phyloP scores from a whole-genome alignment of 1,140 invertebrate species.

The Brachystomella parvula region DNA sequence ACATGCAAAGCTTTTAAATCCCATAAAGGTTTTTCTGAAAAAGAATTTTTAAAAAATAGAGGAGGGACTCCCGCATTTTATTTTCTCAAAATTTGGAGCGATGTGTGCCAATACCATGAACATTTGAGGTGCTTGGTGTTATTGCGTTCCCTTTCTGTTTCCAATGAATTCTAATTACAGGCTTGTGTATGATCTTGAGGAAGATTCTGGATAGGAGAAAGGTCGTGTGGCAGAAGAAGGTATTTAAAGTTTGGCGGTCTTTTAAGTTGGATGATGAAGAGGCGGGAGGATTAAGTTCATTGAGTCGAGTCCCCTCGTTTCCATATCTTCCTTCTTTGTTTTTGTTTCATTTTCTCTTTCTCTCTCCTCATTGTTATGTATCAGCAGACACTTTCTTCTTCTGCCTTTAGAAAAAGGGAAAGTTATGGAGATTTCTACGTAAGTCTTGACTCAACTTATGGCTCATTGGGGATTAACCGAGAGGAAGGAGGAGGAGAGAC shows the following conservation, averaged over 20 bases:
- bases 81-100: too few relatives aligned
- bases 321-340: constrained; percentile 2
- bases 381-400: background rate
- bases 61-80: too few relatives aligned
- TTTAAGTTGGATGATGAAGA: constrained; percentile 2
- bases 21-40: too few relatives aligned
- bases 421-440: constrained; percentile 11
- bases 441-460: constrained; percentile 29
- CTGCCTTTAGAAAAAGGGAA: background rate
- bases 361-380: constrained; percentile 10
- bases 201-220: constrained; percentile 4
- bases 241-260: background rate
- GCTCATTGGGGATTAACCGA: constrained; percentile 26
- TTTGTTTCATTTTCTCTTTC: constrained; percentile 7
- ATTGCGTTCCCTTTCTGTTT: background rate
- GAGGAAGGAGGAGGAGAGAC: background rate
- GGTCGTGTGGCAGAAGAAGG: background rate
- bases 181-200: background rate
- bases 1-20: too few relatives aligned
- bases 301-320: background rate
- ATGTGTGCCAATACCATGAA: too few relatives aligned
- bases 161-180: constrained; percentile 7
- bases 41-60: too few relatives aligned
- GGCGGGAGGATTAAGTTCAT: background rate
- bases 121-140: too few relatives aligned